Evolutionary conservation across 2,888 invertebrate species (phyloP).

Genomic region (Dioctria linearis): DNA sequence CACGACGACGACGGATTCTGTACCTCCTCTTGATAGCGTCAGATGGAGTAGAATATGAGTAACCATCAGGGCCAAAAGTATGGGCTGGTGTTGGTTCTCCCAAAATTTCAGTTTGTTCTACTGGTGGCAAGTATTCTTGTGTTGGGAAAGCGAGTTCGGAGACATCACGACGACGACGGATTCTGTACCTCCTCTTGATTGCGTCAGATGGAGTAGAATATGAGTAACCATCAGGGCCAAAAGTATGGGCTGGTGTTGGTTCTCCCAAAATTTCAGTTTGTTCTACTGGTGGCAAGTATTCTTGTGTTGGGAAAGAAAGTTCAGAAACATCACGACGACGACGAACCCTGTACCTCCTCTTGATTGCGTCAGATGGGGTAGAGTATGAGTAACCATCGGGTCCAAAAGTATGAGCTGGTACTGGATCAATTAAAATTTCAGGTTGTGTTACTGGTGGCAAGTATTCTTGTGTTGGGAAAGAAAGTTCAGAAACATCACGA

Average conservation of each 20-base stretch:
- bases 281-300: constrained; percentile 7
- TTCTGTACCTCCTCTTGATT: neutral
- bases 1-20: constrained; percentile 29
- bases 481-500: constrained; percentile 36
- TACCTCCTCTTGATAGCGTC: neutral
- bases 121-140: constrained; percentile 19
- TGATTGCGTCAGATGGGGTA: neutral
- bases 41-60: neutral
- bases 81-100: neutral
- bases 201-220: neutral
- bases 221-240: neutral
- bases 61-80: neutral
- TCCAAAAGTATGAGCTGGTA: constrained; percentile 3
- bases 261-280: neutral
- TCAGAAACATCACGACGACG: constrained; percentile 18
- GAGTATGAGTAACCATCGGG: constrained; percentile 39
- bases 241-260: neutral
- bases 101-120: neutral
- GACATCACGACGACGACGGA: constrained; percentile 20
- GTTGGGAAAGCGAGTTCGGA: neutral
- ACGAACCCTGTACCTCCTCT: neutral
- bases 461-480: constrained; percentile 33
- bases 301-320: neutral
- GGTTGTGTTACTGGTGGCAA: constrained; percentile 34
- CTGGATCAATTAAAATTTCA: neutral